A percentile compares a stretch with the other conserved stretches of the same genome.
These are phyloP conservation scores for Odontesthes bonariensis DNA, from an alignment of 2,113 vertebrate genomes.

Conservation along the genomic window DNA sequence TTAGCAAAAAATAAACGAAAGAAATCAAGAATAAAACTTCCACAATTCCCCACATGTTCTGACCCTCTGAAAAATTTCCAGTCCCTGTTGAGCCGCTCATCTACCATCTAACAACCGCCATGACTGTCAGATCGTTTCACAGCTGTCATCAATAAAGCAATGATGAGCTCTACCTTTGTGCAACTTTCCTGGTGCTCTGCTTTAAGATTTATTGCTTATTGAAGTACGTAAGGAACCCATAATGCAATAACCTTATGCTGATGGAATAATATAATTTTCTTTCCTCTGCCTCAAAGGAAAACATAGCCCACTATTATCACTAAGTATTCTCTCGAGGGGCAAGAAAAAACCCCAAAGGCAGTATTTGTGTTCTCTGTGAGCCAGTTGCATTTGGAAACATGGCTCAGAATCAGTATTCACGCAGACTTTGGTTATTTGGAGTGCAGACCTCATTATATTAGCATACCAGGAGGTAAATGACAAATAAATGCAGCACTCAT, in stretches of 20 bases:
- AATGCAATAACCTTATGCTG: constrained; percentile 75
- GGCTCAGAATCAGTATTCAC: constrained; percentile 69
- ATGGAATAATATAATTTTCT: constrained; percentile 77
- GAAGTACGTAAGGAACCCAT: constrained; percentile 72
- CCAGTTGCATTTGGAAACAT: constrained; percentile 54
- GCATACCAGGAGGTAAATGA: constrained; percentile 81
- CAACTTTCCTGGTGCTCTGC: constrained; percentile 47
- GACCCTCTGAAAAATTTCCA: background rate
- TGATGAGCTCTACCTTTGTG: constrained; percentile 48
- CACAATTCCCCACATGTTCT: constrained; percentile 3
- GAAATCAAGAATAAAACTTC: background rate
- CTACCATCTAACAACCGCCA: constrained; percentile 25
- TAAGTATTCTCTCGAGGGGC: constrained; percentile 69
- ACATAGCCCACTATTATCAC: constrained; percentile 69
- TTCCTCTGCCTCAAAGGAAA: constrained; percentile 68
- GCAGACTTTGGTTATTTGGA: constrained; percentile 69
- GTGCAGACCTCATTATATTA: constrained; percentile 76
- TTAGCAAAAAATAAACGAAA: too few relatives aligned
- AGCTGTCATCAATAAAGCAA: constrained; percentile 60
- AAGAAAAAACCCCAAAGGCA: constrained; percentile 40
- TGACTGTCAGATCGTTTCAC: constrained; percentile 41
- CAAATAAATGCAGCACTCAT: constrained; percentile 79
- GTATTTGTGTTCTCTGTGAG: constrained; percentile 55
- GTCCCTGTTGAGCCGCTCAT: constrained; percentile 17
- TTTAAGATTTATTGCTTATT: constrained; percentile 69